Evolutionary conservation across 2,888 invertebrate species (phyloP), one percentile per base, ranked within the genome.

Genomic region (Lamellibrachia satsuma): DNA sequence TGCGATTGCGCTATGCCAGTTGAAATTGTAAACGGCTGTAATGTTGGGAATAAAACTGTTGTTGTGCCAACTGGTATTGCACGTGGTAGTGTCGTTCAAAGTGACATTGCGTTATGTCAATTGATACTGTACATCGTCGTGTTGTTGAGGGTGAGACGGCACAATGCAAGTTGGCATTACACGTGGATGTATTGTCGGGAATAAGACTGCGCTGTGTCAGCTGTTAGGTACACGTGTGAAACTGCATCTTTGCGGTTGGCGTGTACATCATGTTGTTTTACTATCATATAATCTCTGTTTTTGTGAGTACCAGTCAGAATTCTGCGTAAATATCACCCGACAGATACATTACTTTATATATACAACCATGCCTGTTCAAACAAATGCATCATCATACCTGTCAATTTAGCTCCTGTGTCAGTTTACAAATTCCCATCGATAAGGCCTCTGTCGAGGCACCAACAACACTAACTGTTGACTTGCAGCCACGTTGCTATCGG

Each of bases 311-410:
- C 6, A 15, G 15, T n/a, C 75, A 15, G 75, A 22, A 75, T 75
- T 75, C 75, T 22, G 75, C n/a, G 75, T 75, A 75, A 75, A 75
- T 75, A 75, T 75, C 75, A 75, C n/a, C 75, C 75, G 75, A 75
- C 75, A 75, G n/a, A 6, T 75, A 75, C 22, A 22, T 4, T 4
- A 75, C 22, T 11, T 11, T 75, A 75, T 75, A 75, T 6, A 75
- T n/a, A 75, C 75, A 75, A 22, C 75, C 75, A 22, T 22, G 75
- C n/a, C 6, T 75, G 75, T 75, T 11, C 75, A 22, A 22, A 75
- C 75, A 75, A 11, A 75, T 75, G 75, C 75, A 75, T 75, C 75
- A 75, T 75, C 75, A n/a, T 22, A 75, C 22, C 22, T 75, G 75
- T 75, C 75, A 75, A 15, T 6, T 75, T 15, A 75, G 22, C 4